Evolutionary conservation across 2,888 invertebrate species (phyloP).

Genomic region (Conchocele bisecta): DNA sequence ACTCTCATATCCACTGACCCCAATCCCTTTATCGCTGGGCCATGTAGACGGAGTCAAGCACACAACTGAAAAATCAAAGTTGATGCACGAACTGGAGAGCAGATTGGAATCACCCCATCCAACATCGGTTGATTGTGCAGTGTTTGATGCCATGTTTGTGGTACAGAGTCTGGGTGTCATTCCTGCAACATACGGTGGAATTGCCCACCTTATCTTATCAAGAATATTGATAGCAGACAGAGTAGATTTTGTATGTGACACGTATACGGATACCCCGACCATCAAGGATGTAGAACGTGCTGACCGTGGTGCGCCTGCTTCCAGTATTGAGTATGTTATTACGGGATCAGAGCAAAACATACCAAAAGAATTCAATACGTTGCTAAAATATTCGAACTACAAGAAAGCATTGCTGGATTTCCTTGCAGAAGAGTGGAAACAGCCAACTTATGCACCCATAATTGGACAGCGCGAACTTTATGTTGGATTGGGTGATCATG

Average conservation of each 20-base stretch:
- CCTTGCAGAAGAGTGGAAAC: conserved; percentile 32
- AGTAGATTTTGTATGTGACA: conserved; percentile 11
- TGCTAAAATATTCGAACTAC: conserved; percentile 29
- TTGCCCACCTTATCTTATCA: neutral
- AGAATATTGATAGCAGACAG: neutral
- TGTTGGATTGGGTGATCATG: conserved; percentile 13
- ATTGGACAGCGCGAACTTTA: conserved; percentile 6
- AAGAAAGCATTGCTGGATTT: conserved; percentile 26
- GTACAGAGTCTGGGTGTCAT: conserved; percentile 4
- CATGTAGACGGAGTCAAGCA: conserved; percentile 33
- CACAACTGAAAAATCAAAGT: conserved; percentile 36
- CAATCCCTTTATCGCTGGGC: conserved; percentile 33
- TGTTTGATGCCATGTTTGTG: conserved; percentile 30
- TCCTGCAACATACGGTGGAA: conserved; percentile 10
- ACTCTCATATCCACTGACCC: conserved; percentile 28
- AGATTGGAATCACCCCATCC: neutral
- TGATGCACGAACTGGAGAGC: conserved; percentile 26
- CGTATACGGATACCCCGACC: neutral
- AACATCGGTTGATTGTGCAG: neutral
- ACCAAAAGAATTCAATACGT: conserved; percentile 8
- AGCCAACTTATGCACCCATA: neutral
- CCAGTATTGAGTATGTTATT: neutral
- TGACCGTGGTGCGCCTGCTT: neutral
- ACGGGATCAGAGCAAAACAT: conserved; percentile 7
- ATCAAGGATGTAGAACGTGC: conserved; percentile 4